Percentiles rank a stretch among this genome's conserved stretches.
Conservation (phyloP, 1,140 invertebrate genomes). For the Bombus soroeensis region DNA sequence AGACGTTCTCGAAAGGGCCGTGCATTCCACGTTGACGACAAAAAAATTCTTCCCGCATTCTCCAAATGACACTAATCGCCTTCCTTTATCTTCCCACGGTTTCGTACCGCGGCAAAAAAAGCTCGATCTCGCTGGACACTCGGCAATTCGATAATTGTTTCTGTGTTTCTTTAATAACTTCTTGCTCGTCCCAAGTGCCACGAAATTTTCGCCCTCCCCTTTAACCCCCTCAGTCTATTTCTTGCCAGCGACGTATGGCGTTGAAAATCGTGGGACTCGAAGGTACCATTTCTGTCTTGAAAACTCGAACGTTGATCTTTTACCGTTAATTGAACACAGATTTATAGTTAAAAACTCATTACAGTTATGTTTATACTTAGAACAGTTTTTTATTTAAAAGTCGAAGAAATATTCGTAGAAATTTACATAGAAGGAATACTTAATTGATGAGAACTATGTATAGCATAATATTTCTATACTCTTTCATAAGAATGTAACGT, state of each 20-base stretch:
- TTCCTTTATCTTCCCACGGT: slow-evolving; percentile 83
- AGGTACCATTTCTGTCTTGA: background rate
- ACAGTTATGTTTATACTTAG: too few relatives aligned
- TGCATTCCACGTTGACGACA: slow-evolving; percentile 67
- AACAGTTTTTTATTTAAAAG: background rate
- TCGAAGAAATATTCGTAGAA: background rate
- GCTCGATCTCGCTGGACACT: slow-evolving; percentile 35
- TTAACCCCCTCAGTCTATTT: background rate
- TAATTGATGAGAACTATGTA: too few relatives aligned
- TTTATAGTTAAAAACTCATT: too few relatives aligned
- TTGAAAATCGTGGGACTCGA: slow-evolving; percentile 24
- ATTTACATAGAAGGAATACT: too few relatives aligned
- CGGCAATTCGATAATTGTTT: slow-evolving; percentile 81
- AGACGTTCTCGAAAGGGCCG: slow-evolving; percentile 67
- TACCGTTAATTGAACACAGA: background rate
- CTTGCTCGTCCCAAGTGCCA: slow-evolving; percentile 46
- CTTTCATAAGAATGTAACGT: too few relatives aligned
- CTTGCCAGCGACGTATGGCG: background rate
- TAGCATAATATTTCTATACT: too few relatives aligned
- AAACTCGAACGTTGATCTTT: background rate
- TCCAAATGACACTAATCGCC: slow-evolving; percentile 82
- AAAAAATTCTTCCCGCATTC: slow-evolving; percentile 78
- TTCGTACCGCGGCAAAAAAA: slow-evolving; percentile 60
- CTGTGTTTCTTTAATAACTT: slow-evolving; percentile 74
- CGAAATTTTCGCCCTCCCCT: slow-evolving; percentile 45